These are phyloP conservation scores for Rattus norvegicus DNA, from an alignment of 2,113 vertebrate species.

Conservation along the genomic window GRCr8 NC_086029.1:73044001-73044500, in stretches of 20 bases:
- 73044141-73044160: background rate
- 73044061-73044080: background rate
- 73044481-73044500: background rate
- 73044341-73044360: background rate
- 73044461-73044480: background rate
- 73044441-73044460: background rate
- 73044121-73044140: slow-evolving; percentile 16
- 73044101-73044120: background rate
- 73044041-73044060: slow-evolving; percentile 47
- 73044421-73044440: background rate
- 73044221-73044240: background rate
- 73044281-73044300: background rate
- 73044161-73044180: background rate
- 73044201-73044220: background rate
- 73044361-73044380: background rate
- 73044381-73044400: background rate
- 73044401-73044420: background rate
- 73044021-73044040: background rate
- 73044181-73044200: background rate
- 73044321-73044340: background rate
- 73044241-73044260: background rate
- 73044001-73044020: background rate
- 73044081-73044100: background rate
- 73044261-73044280: fast-evolving
- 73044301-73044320: background rate